phyloP scores from a whole-genome alignment of 2,797 vertebrate species.

The Acanthornis magna region DNA sequence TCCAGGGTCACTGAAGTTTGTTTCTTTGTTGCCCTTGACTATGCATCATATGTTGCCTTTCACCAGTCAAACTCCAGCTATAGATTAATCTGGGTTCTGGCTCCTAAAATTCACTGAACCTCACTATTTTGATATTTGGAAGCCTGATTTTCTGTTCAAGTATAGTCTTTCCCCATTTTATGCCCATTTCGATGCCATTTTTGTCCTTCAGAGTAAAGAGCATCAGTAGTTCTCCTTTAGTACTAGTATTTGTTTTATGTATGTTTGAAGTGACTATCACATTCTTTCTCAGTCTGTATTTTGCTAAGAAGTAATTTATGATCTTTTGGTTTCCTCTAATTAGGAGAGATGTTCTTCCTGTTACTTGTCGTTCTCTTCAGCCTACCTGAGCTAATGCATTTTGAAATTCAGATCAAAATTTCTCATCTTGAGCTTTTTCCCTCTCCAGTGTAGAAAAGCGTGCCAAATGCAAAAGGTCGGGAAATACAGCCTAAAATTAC shows the following conservation, averaged over 20 bases:
- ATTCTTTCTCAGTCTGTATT: background rate
- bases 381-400: background rate
- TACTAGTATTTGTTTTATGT: background rate
- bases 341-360: background rate
- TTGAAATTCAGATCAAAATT: background rate
- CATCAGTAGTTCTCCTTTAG: background rate
- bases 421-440: background rate
- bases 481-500: background rate
- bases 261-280: background rate
- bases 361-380: background rate
- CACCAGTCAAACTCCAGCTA: background rate
- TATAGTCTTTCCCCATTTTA: background rate
- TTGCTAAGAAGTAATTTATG: background rate
- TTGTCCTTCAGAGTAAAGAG: background rate
- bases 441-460: background rate
- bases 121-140: background rate
- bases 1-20: background rate
- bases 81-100: background rate
- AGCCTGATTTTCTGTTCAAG: background rate
- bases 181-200: no score
- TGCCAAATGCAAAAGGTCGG: background rate
- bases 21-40: background rate
- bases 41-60: rapidly evolving
- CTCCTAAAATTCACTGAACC: background rate
- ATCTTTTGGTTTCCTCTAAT: background rate